A percentile compares a stretch with the other conserved stretches of the same genome.
Evolutionary conservation across 1,140 invertebrate genomes (phyloP).

Genomic region (Callitettix versicolor): DNA sequence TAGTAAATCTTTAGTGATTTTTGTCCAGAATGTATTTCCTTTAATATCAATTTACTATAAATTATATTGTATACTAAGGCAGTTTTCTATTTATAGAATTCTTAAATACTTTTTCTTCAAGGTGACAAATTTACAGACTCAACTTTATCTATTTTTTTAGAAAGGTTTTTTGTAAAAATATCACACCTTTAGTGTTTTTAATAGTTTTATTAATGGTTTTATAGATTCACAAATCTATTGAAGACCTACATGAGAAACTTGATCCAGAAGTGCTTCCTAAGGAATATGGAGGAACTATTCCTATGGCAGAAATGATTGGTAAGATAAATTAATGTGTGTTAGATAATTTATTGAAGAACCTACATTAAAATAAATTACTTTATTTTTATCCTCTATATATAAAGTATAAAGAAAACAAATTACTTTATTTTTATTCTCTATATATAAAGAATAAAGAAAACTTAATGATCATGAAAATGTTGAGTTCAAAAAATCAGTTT

Average conservation of each 20-base stretch:
- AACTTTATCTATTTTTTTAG: too few relatives aligned
- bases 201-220: too few relatives aligned
- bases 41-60: too few relatives aligned
- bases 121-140: too few relatives aligned
- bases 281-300: slow-evolving; percentile 69
- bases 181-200: too few relatives aligned
- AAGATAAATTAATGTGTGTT: slow-evolving; percentile 25
- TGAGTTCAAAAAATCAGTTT: neutral
- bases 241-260: slow-evolving; percentile 52
- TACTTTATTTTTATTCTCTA: neutral
- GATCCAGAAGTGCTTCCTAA: slow-evolving; percentile 58
- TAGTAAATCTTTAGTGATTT: too few relatives aligned
- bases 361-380: neutral
- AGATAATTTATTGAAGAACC: neutral
- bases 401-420: neutral
- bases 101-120: too few relatives aligned
- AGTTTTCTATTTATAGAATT: too few relatives aligned
- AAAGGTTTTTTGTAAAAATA: too few relatives aligned
- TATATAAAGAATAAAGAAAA: neutral
- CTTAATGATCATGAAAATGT: neutral
- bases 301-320: slow-evolving; percentile 73
- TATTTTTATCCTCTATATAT: neutral
- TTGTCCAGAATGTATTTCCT: too few relatives aligned
- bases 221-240: slow-evolving; percentile 58
- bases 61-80: too few relatives aligned